Evolutionary conservation across 2,797 vertebrate species (phyloP).

Genomic region (Alcedo quadribrachys): DNA sequence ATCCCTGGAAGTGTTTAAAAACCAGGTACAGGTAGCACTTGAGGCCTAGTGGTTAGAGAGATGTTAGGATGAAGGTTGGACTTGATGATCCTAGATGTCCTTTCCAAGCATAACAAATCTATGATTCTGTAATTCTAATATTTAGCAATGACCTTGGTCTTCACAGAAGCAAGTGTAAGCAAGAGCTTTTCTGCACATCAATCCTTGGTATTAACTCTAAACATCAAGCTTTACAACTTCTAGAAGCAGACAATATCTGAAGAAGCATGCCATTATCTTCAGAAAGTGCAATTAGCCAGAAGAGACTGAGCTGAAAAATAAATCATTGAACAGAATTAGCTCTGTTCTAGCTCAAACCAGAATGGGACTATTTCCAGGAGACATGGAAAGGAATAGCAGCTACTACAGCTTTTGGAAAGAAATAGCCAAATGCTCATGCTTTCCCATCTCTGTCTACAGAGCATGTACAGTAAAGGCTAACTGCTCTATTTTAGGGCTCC

Average conservation of each 20-base stretch:
- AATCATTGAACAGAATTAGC: not conserved
- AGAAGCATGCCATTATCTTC: not conserved
- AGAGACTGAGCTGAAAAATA: not conserved
- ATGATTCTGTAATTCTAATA: no score
- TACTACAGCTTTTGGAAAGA: not conserved
- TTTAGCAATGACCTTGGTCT: not conserved
- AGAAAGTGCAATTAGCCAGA: not conserved
- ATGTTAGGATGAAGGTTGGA: no score
- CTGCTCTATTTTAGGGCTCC: not conserved
- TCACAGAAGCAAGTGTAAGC: not conserved
- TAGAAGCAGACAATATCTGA: not conserved
- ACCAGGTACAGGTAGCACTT: no score
- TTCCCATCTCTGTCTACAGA: not conserved
- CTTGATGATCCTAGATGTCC: no score
- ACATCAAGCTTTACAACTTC: not conserved
- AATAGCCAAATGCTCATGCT: not conserved
- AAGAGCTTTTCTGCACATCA: not conserved
- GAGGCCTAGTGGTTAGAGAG: no score
- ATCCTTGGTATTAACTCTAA: not conserved
- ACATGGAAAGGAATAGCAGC: not conserved
- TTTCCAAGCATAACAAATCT: no score
- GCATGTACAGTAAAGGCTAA: not conserved
- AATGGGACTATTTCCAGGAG: not conserved
- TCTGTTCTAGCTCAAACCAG: not conserved
- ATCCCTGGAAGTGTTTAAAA: no score